Conservation (phyloP, 1,140 invertebrate genomes). For the Scaptomyza montana region DNA sequence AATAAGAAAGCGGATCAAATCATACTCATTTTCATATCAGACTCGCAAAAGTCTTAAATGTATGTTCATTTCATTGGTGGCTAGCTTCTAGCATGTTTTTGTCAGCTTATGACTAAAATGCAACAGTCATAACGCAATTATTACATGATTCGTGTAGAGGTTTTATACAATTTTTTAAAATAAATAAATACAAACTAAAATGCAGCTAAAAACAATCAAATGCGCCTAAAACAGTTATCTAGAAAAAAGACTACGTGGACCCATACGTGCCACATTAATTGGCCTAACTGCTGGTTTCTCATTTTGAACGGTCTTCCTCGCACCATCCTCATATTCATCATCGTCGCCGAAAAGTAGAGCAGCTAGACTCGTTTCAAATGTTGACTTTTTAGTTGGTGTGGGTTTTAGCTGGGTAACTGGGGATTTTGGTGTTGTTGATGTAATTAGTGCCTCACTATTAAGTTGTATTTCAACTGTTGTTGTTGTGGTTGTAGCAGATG, state of each 20-base stretch:
- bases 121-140: conserved; percentile 60
- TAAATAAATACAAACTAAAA: conserved; percentile 72
- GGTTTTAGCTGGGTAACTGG: conserved; percentile 35
- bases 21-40: conserved; percentile 71
- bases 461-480: conserved; percentile 14
- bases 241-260: conserved; percentile 65
- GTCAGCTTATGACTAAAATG: conserved; percentile 53
- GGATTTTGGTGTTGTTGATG: conserved; percentile 33
- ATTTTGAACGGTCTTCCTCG: conserved; percentile 47
- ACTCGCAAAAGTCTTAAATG: conserved; percentile 76
- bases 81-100: conserved; percentile 30
- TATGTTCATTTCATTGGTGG: conserved; percentile 40
- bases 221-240: conserved; percentile 39
- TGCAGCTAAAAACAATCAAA: conserved; percentile 54
- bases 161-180: conserved; percentile 49
- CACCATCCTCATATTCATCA: conserved; percentile 63
- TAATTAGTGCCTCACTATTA: neutral
- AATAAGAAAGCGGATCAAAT: conserved; percentile 69
- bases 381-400: conserved; percentile 65
- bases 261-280: conserved; percentile 73
- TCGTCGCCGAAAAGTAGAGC: conserved; percentile 78
- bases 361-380: conserved; percentile 77
- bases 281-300: conserved; percentile 49
- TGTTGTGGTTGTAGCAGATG: conserved; percentile 40
- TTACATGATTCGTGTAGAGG: conserved; percentile 46